A percentile compares a stretch with the other conserved stretches of the same genome.
These are phyloP conservation scores for Chymomyza caudatula DNA, from an alignment of 2,888 invertebrate species.

Conservation along the genomic window DNA sequence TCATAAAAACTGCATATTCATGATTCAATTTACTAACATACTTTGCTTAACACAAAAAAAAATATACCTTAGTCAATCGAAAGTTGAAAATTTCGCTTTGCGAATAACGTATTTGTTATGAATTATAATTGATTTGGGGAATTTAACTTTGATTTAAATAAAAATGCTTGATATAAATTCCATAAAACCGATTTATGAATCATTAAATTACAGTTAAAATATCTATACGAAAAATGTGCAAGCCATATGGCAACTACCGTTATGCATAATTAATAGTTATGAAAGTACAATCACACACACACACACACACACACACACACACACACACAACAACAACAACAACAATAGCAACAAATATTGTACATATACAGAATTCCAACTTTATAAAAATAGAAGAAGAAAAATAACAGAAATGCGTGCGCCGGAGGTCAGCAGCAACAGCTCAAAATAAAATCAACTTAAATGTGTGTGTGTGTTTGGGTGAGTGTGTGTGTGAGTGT, in stretches of 20 bases:
- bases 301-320: too few relatives aligned
- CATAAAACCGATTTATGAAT: neutral
- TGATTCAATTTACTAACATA: neutral
- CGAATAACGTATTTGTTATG: too few relatives aligned
- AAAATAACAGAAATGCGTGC: constrained; percentile 33
- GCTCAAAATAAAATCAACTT: constrained; percentile 11
- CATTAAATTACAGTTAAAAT: neutral
- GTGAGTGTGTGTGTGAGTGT: constrained; percentile 17
- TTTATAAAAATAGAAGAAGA: constrained; percentile 38
- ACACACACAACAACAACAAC: too few relatives aligned
- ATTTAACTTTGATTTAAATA: neutral
- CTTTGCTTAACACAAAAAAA: neutral
- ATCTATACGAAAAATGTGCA: constrained; percentile 6
- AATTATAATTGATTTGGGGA: neutral
- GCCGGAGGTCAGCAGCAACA: constrained; percentile 42
- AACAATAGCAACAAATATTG: too few relatives aligned
- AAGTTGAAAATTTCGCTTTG: neutral
- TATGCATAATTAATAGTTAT: constrained; percentile 55
- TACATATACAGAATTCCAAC: constrained; percentile 1
- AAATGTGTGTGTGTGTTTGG: neutral
- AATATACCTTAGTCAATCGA: neutral
- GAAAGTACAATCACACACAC: constrained; percentile 30
- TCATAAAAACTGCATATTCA: neutral
- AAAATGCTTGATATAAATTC: neutral
- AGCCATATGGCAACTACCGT: constrained; percentile 27